Conservation (phyloP, 2,888 invertebrate species). For the Drosophila koepferae region DNA sequence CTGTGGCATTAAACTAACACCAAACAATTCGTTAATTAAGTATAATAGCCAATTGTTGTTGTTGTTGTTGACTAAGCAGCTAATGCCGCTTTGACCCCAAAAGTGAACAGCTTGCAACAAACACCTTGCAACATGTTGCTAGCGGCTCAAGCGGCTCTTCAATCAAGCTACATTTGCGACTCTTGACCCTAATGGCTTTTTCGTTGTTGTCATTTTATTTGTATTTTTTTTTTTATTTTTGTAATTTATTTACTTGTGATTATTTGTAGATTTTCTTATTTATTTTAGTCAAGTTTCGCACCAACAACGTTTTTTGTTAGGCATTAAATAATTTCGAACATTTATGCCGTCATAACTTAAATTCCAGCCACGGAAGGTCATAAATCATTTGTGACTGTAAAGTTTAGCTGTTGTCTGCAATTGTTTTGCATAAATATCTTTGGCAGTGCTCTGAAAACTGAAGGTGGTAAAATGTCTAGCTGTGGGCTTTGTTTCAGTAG, state of each 20-base stretch:
- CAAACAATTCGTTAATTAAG: conserved; percentile 50
- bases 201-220: not conserved
- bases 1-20: conserved; percentile 30
- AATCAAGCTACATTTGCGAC: conserved; percentile 51
- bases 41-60: conserved; percentile 27
- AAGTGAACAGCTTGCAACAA: conserved; percentile 33
- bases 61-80: conserved; percentile 12
- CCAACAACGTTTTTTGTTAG: not conserved
- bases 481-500: conserved; percentile 10
- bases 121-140: conserved; percentile 46
- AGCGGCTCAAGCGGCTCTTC: conserved; percentile 28
- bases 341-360: conserved; percentile 59
- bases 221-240: not conserved
- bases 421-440: conserved; percentile 23
- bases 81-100: conserved; percentile 28
- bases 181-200: conserved; percentile 53
- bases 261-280: conserved; percentile 17
- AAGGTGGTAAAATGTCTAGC: conserved; percentile 1
- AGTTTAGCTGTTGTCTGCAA: conserved; percentile 31
- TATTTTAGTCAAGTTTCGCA: conserved; percentile 19
- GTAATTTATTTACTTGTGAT: conserved; percentile 21
- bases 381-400: conserved; percentile 45
- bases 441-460: not conserved
- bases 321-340: conserved; percentile 35
- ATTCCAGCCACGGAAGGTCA: conserved; percentile 32